Conservation (phyloP, 2,113 vertebrate genomes). For the Heliornis fulica region DNA sequence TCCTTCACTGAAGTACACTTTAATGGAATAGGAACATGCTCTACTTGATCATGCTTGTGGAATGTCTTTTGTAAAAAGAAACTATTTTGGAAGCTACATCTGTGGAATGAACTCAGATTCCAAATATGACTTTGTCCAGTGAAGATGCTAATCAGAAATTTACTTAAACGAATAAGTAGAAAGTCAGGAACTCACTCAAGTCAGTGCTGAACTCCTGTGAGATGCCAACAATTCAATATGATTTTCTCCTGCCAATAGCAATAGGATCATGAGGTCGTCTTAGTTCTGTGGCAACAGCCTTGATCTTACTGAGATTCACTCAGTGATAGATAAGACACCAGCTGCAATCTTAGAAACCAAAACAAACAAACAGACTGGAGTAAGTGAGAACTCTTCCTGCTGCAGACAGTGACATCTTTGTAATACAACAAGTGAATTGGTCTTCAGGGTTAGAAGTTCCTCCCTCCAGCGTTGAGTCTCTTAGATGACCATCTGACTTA, state of each 20-base stretch:
- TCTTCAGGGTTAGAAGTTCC: not conserved
- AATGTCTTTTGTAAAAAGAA: slow-evolving; percentile 21
- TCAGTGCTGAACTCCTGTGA: slow-evolving; percentile 45
- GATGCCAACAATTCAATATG: not conserved
- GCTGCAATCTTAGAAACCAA: not conserved
- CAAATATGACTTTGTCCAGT: not conserved
- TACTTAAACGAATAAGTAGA: not conserved
- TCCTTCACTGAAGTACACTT: not conserved
- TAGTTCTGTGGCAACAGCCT: not conserved
- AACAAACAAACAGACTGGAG: not conserved
- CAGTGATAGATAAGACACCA: slow-evolving; percentile 38
- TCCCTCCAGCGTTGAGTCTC: not conserved
- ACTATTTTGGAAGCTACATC: slow-evolving; percentile 28
- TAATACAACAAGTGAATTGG: not conserved
- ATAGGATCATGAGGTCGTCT: slow-evolving; percentile 26
- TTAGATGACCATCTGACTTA: not conserved
- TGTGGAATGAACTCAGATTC: not conserved
- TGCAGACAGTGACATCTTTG: not conserved
- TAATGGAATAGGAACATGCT: not conserved
- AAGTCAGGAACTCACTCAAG: not conserved
- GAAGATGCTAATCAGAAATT: not conserved
- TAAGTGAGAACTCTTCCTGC: not conserved
- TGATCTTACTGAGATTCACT: slow-evolving; percentile 44
- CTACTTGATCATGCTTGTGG: not conserved
- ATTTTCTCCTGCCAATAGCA: slow-evolving; percentile 8